These are phyloP conservation scores for Pseudocheirus occidentalis DNA, from an alignment of 2,797 vertebrate species.

Conservation along the genomic window DNA sequence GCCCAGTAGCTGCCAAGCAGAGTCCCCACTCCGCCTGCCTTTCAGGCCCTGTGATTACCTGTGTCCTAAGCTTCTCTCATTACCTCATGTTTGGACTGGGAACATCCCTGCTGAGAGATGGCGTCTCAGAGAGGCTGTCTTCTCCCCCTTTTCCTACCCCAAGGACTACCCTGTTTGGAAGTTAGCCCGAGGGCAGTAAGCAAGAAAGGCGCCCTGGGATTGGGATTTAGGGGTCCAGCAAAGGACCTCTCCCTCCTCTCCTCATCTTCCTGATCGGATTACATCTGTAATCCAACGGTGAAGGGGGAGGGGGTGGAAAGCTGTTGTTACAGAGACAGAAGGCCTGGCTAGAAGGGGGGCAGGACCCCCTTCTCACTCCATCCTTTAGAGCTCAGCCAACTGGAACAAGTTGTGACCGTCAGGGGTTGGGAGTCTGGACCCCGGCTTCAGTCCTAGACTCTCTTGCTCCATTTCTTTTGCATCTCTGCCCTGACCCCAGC, in stretches of 20 bases:
- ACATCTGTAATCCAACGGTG: neutral
- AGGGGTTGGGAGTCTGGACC: neutral
- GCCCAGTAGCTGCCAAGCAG: neutral
- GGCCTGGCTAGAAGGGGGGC: neutral
- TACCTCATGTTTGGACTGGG: neutral
- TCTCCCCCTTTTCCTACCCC: neutral
- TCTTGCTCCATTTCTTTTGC: neutral
- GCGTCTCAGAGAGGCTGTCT: neutral
- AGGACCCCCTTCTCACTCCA: neutral
- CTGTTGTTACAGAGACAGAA: neutral
- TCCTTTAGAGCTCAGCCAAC: neutral
- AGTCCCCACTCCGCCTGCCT: neutral
- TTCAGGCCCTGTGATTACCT: neutral
- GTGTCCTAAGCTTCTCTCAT: neutral
- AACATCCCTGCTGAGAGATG: neutral
- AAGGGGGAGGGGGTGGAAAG: neutral
- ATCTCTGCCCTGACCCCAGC: neutral
- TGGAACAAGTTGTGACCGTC: neutral
- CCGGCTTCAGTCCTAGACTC: neutral
- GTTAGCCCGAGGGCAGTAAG: neutral
- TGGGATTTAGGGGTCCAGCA: conserved; percentile 67
- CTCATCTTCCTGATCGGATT: conserved; percentile 38
- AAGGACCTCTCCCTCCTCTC: conserved; percentile 17
- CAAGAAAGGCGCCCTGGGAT: conserved; percentile 67
- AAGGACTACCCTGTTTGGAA: neutral